Evolutionary conservation across 2,888 invertebrate genomes (phyloP).

Genomic region (Acanthosepion lycidas): DNA sequence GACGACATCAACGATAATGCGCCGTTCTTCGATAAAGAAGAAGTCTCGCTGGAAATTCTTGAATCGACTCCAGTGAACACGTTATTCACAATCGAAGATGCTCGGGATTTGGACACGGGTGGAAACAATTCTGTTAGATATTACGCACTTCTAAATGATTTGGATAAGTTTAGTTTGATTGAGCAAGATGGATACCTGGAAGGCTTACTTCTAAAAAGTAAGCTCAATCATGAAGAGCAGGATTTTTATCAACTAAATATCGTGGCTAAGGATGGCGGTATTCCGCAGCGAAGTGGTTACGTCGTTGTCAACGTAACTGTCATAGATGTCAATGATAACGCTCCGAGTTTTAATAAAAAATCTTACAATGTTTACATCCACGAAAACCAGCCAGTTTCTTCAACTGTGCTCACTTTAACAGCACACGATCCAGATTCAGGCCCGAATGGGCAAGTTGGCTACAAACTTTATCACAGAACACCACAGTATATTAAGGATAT

Average conservation of each 20-base stretch:
- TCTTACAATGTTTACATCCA: conserved; percentile 61
- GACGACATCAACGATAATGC: conserved; percentile 66
- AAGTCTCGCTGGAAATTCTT: conserved; percentile 54
- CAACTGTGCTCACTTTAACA: conserved; percentile 77
- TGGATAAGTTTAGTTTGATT: conserved; percentile 58
- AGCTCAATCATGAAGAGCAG: conserved; percentile 63
- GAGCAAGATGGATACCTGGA: conserved; percentile 54
- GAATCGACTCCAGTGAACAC: conserved; percentile 58
- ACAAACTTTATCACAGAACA: conserved; percentile 70
- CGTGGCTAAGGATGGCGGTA: conserved; percentile 66
- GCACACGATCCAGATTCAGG: conserved; percentile 91
- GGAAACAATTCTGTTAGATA: conserved; percentile 57
- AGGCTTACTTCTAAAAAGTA: conserved; percentile 59
- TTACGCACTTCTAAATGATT: conserved; percentile 58
- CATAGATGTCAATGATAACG: conserved; percentile 67
- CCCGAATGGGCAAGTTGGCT: conserved; percentile 80
- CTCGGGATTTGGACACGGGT: conserved; percentile 61
- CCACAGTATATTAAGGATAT: conserved; percentile 58
- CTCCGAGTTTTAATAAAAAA: conserved; percentile 59
- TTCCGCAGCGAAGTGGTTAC: conserved; percentile 61
- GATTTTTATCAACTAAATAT: conserved; percentile 61
- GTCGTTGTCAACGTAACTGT: conserved; percentile 63
- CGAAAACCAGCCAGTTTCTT: conserved; percentile 59
- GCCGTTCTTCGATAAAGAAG: conserved; percentile 58
- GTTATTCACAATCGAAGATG: conserved; percentile 57